Evolutionary conservation across 2,888 invertebrate genomes (phyloP), one percentile per base, ranked within the genome.

Genomic region (Drosophila silvestris): DNA sequence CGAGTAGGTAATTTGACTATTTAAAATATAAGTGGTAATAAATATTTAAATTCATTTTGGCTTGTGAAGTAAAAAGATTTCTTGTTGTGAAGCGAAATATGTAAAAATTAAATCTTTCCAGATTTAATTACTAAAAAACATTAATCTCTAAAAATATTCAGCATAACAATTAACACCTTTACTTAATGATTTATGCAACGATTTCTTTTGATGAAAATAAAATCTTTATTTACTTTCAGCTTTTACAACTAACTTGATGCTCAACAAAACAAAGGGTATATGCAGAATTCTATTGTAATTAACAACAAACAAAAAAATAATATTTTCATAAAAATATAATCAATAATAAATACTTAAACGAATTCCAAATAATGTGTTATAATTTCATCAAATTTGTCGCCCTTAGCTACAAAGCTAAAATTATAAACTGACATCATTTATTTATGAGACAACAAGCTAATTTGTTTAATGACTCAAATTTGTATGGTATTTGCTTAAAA

Each of bases 381-480:
- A 33, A 22, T 14, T 16, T n/a, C 2, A 12, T 1, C 0, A 16
- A 16, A 30, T 16, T 33, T 2, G 5, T 22, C 0, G 22, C 9
- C 2, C 22, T 22, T 16, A 3, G 53, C n/a, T 33, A 35, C 6
- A 53, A 67, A 22, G n/a, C 30, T 30, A 19, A 35, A 68, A 60
- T 59, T 58, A 54, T 32, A 28, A n/a, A 12, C n/a, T 69, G 74
- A 64, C 70, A 71, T 66, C 65, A 71, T 35, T 16, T 30, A 37
- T 71, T 68, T 77, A 80, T 67, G 74, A 53, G 52, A 53, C 41
- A 35, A 33, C 35, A 37, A 30, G 19, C 39, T 22, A 56, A 37
- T 53, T 57, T 16, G 19, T 63, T 61, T 32, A 10, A 35, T 65
- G 64, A 26, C 51, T 51, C 16, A 65, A 52, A 41, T 66, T 75